Base-by-base conservation (phyloP, 2,797 vertebrate genomes). In the Balearica regulorum region DNA sequence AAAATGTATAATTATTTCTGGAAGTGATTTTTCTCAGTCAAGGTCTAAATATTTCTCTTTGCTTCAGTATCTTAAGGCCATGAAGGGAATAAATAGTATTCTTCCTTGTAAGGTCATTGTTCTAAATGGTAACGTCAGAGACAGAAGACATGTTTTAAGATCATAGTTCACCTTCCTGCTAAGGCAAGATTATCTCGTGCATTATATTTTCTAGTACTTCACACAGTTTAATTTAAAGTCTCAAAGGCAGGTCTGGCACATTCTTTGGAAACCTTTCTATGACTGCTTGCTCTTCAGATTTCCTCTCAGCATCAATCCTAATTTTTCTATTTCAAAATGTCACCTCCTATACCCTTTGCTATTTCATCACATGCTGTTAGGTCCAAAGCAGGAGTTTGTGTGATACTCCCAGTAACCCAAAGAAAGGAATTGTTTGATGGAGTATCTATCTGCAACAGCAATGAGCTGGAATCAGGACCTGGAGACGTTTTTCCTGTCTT, bases 191-290 rank as follows among this genome's bases (percentile, higher is more conserved):
- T 91, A 58, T 90, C 62, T 76, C 8, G 5, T 62, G 72, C 58
- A 21, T 93, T 93, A 22, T 78, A 69, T 93, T 97, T 94, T 65
- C 41, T 71, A 41, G 57, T 57, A 57, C 46, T 69, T 91, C 22
- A 43, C n/a, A 53, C 29, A 64, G 78, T 73, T 83, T 90, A 93
- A 94, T 94, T 95, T 91, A 81, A 96, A 81, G 69, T 61, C 54
- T 87, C 0, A 1, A 62, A 91, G 81, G 55, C 66, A 94, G n/a
- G 29, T 55, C 76, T 89, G 75, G 60, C 71, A 55, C 44, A 53
- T 81, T 81, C 65, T 86, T 83, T 81, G 69, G 71, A 94, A 90
- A 83, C 41, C 55, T 79, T 94, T 83, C 44, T 71, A 20, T 1
- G 20, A 43, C 76, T 94, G 77, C 53, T 91, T 94, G 64, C 58